Evolutionary conservation across 2,797 vertebrate species (phyloP), one percentile per base, ranked within the genome.

Genomic region (Australoheros facetus): DNA sequence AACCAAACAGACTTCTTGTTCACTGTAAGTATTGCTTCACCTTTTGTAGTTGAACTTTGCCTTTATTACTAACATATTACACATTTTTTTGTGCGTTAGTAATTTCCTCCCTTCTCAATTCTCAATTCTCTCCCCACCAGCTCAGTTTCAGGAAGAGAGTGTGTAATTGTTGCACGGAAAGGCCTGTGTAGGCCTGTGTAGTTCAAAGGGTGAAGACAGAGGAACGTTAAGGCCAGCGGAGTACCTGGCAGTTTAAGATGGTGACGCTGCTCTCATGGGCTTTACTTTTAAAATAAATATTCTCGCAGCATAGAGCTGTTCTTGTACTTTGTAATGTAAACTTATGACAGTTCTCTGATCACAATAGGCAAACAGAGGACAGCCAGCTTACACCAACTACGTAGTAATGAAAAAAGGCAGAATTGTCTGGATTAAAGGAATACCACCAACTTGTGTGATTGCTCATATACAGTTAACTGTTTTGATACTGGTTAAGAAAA

Each of bases 91-190:
- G 12, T 12, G 10, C 16, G 7, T 77, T 56, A 57, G 3, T 77
- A n/a, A 62, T 69, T 57, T 78, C 34, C 21, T 39, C 5, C 54
- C 70, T 60, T 58, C 1, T 7, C 3, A 28, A 42, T 60, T 58
- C 1, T 7, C 3, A 28, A 42, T 51, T 80, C 21, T 70, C 21
- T 48, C 6, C 75, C 45, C 39, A 32, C 72, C 91, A 96, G 96
- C 94, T 92, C 92, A 94, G 62, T 96, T 96, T 93, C 92, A 93
- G 42, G 92, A 95, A 76, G 93, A 95, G 82, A 94, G 93, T 28
- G 92, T 93, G 51, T 85, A 85, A 69, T 83, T 93, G 77, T 90
- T 96, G 56, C 86, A 92, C 86, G 88, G 90, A 88, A 94, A 78
- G 16, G 94, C 26, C 26, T 26, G 26, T 26, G 26, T 26, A 26